A percentile compares a stretch with the other conserved stretches of the same genome.
Conservation (phyloP, 1,140 invertebrate genomes). For the Pseudomyrmex flavicornis region DNA sequence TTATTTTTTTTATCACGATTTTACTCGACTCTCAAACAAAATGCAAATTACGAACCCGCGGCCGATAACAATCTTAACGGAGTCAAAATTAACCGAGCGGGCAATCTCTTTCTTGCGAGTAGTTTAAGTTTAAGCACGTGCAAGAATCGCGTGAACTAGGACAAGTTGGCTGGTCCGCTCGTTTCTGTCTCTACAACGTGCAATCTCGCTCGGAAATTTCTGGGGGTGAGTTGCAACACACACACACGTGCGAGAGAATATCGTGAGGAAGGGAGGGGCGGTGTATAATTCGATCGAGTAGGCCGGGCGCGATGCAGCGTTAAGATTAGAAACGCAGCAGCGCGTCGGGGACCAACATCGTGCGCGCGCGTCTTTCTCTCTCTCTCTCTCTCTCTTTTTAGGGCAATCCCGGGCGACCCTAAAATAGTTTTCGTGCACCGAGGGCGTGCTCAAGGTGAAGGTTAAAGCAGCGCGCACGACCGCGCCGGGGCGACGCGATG, state of each 20-base stretch:
- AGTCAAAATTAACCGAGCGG: slow-evolving; percentile 23
- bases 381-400: slow-evolving; percentile 31
- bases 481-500: slow-evolving; percentile 62
- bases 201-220: slow-evolving; percentile 48
- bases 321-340: slow-evolving; percentile 63
- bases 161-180: slow-evolving; percentile 10
- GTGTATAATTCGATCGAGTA: slow-evolving; percentile 63
- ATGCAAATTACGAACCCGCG: neutral
- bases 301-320: slow-evolving; percentile 44
- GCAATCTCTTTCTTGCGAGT: neutral
- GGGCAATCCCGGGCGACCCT: slow-evolving; percentile 51
- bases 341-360: neutral
- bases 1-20: too few species aligned
- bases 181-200: slow-evolving; percentile 1
- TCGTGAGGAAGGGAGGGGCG: neutral
- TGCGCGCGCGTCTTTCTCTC: slow-evolving; percentile 24
- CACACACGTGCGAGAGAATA: neutral
- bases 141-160: slow-evolving; percentile 30
- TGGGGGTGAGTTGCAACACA: neutral
- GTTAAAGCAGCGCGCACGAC: slow-evolving; percentile 62
- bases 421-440: slow-evolving; percentile 68
- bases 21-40: neutral
- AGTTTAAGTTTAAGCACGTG: slow-evolving; percentile 16
- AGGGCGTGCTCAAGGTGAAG: slow-evolving; percentile 70
- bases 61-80: slow-evolving; percentile 39